Conservation (phyloP, 2,888 invertebrate species). For the Drosophila birchii region DNA sequence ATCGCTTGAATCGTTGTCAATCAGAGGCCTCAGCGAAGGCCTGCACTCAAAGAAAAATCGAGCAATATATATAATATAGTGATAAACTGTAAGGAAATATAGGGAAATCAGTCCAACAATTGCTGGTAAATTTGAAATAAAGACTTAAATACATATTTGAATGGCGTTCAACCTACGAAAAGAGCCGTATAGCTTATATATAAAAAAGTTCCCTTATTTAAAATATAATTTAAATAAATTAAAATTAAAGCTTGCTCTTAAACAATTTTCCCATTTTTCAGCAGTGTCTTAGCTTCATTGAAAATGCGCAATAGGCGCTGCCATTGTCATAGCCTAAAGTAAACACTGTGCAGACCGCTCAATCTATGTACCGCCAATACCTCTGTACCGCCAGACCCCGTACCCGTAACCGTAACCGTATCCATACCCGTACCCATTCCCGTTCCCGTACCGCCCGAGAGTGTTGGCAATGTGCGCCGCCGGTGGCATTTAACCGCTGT, state of each 20-base stretch:
- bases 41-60: constrained; percentile 19
- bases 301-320: constrained; percentile 69
- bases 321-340: constrained; percentile 40
- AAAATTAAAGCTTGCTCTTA: background rate
- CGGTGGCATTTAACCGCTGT: constrained; percentile 83
- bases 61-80: no score
- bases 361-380: constrained; percentile 1
- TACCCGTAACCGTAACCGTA: constrained; percentile 3
- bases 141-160: no score
- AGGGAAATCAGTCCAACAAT: background rate
- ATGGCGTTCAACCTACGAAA: no score
- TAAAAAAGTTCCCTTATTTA: background rate
- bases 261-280: background rate
- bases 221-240: background rate
- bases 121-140: background rate
- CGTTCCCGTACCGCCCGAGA: constrained; percentile 24
- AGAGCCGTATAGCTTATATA: fast-evolving
- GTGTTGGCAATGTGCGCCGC: constrained; percentile 57
- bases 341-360: constrained; percentile 26
- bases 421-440: background rate
- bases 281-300: constrained; percentile 43
- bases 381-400: constrained; percentile 14
- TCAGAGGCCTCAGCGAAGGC: constrained; percentile 54
- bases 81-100: no score
- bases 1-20: constrained; percentile 66